Conservation (phyloP, 2,888 invertebrate species). For the Anaspis maculata region DNA sequence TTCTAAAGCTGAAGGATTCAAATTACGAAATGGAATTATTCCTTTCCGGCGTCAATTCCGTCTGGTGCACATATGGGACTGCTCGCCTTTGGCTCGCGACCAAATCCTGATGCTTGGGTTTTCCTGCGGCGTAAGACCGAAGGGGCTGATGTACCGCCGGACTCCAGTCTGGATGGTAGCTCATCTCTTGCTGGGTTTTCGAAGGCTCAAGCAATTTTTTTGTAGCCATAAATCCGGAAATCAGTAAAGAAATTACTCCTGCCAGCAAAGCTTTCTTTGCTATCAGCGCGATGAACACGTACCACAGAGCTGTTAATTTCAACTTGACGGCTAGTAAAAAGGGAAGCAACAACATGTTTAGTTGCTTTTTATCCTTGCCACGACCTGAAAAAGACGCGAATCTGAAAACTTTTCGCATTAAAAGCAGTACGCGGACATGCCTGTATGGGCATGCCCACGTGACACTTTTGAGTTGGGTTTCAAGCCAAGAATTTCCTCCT, state of each 20-base stretch:
- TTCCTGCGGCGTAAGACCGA: too few relatives aligned
- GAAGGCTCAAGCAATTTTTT: conserved; percentile 4
- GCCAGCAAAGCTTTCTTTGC: conserved; percentile 57
- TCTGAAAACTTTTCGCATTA: not conserved
- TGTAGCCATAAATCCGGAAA: conserved; percentile 46
- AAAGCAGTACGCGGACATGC: too few relatives aligned
- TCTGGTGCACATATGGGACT: too few relatives aligned
- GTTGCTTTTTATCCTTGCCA: conserved; percentile 47
- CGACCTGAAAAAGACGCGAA: conserved; percentile 43
- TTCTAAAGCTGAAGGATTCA: too few relatives aligned
- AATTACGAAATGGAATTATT: too few relatives aligned
- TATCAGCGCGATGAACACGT: conserved; percentile 50
- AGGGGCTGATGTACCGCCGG: too few relatives aligned
- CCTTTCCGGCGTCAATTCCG: too few relatives aligned
- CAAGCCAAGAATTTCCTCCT: too few relatives aligned
- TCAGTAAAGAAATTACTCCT: conserved; percentile 50
- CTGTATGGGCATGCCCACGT: too few relatives aligned
- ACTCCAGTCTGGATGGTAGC: not conserved
- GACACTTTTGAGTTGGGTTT: not conserved
- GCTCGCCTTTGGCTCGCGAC: too few relatives aligned
- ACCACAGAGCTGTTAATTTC: conserved; percentile 49
- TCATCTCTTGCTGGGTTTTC: not conserved
- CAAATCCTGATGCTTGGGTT: too few relatives aligned
- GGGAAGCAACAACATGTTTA: conserved; percentile 50
- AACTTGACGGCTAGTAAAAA: conserved; percentile 51